Percentiles rank a stretch among this genome's conserved stretches.
phyloP scores from a whole-genome alignment of 2,888 invertebrate species.

The Clanis bilineata region DNA sequence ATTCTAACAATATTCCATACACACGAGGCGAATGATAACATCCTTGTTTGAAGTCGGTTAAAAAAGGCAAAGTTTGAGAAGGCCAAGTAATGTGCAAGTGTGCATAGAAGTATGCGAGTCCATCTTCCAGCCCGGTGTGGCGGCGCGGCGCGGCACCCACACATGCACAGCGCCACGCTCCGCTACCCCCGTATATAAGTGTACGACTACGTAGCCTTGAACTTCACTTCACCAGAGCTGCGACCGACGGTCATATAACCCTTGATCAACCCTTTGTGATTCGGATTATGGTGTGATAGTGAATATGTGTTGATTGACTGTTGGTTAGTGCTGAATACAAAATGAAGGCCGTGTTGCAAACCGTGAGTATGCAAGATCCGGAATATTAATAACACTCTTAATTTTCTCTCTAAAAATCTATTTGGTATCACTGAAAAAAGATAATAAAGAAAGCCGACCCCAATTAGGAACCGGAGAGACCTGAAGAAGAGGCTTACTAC shows the following conservation, averaged over 20 bases:
- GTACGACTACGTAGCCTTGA: slow-evolving; percentile 70
- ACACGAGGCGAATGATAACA: no score
- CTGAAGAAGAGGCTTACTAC: no score
- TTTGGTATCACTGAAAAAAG: no score
- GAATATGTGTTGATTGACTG: slow-evolving; percentile 49
- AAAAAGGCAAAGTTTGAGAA: slow-evolving; percentile 42
- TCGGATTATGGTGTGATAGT: slow-evolving; percentile 38
- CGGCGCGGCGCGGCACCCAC: slow-evolving; percentile 51
- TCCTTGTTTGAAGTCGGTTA: no score
- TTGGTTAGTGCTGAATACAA: slow-evolving; percentile 53
- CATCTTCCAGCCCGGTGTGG: slow-evolving; percentile 35
- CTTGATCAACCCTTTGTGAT: slow-evolving; percentile 26
- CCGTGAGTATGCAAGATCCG: slow-evolving; percentile 50
- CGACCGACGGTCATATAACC: slow-evolving; percentile 33
- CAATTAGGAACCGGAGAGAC: no score
- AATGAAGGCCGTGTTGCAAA: slow-evolving; percentile 65
- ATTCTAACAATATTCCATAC: no score
- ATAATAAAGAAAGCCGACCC: no score
- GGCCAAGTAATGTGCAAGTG: slow-evolving; percentile 41
- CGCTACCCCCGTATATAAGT: slow-evolving; percentile 79
- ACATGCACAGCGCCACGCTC: slow-evolving; percentile 57
- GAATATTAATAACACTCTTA: not conserved
- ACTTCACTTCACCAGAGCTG: slow-evolving; percentile 72
- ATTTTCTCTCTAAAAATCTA: no score
- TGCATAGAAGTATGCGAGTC: slow-evolving; percentile 39